These are phyloP conservation scores for Oreotragus oreotragus DNA, from an alignment of 2,113 vertebrate species.

Conservation along the genomic window DNA sequence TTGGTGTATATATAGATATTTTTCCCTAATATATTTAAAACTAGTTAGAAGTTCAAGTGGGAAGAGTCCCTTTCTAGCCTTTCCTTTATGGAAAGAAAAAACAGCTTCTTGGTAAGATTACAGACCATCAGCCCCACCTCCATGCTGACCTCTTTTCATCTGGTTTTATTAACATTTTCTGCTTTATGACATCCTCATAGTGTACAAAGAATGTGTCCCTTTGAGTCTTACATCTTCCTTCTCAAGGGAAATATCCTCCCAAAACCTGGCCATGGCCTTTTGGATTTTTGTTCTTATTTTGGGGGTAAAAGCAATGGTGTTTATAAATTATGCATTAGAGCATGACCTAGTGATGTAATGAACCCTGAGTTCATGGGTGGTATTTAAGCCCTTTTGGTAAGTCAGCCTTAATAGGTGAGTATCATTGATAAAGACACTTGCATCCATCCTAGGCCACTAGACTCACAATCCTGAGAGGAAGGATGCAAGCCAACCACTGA, in stretches of 20 bases:
- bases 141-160: not conserved
- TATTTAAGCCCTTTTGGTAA: not conserved
- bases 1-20: not conserved
- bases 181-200: not conserved
- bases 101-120: constrained; percentile 9
- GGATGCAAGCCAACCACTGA: not conserved
- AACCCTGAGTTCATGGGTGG: not conserved
- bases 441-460: not conserved
- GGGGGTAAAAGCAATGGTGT: not conserved
- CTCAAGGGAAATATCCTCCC: not conserved
- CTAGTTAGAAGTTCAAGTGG: constrained; percentile 28
- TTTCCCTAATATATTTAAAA: constrained; percentile 36
- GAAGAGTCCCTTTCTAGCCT: constrained; percentile 33
- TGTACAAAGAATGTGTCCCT: not conserved
- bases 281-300: not conserved
- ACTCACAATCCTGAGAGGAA: not conserved
- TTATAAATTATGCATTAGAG: not conserved
- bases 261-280: not conserved
- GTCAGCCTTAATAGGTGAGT: not conserved
- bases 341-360: not conserved
- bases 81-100: constrained; percentile 33
- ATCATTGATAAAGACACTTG: not conserved
- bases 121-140: not conserved
- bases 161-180: constrained; percentile 17
- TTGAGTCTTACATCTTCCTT: not conserved